A percentile compares a stretch with the other conserved stretches of the same genome.
phyloP scores from a whole-genome alignment of 2,888 invertebrate genomes.

The Ditula angustiorana region DNA sequence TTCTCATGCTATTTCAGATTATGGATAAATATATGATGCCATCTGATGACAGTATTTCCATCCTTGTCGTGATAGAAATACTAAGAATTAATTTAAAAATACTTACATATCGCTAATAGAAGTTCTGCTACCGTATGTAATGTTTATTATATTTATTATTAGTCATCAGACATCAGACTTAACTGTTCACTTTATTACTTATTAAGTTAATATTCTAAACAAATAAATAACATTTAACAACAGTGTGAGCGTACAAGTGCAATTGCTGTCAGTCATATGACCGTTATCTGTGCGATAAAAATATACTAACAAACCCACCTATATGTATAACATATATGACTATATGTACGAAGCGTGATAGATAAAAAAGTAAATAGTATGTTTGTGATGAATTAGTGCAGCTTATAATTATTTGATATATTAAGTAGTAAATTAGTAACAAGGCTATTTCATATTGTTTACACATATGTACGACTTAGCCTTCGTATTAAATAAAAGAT shows the following conservation, averaged over 20 bases:
- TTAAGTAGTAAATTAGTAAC: background rate
- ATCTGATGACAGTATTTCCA: too few relatives aligned
- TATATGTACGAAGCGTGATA: constrained; percentile 9
- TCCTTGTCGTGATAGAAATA: too few relatives aligned
- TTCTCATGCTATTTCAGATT: too few relatives aligned
- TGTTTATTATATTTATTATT: too few relatives aligned
- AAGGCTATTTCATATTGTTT: background rate
- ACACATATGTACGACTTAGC: too few relatives aligned
- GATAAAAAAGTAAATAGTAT: constrained; percentile 18
- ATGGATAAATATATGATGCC: too few relatives aligned
- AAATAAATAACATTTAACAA: constrained; percentile 13
- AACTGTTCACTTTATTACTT: background rate
- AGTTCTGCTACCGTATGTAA: too few relatives aligned
- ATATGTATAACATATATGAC: constrained; percentile 1
- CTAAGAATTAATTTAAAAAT: too few relatives aligned
- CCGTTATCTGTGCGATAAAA: constrained; percentile 40
- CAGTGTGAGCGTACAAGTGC: background rate
- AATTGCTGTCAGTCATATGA: constrained; percentile 32
- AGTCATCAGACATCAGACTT: background rate
- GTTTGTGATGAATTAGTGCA: constrained; percentile 4
- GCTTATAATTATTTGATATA: background rate
- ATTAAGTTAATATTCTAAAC: background rate
- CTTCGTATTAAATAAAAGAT: too few relatives aligned
- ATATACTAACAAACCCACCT: constrained; percentile 16
- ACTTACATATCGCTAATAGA: too few relatives aligned